phyloP scores from a whole-genome alignment of 2,888 invertebrate genomes.

The Subacronicta megacephala region DNA sequence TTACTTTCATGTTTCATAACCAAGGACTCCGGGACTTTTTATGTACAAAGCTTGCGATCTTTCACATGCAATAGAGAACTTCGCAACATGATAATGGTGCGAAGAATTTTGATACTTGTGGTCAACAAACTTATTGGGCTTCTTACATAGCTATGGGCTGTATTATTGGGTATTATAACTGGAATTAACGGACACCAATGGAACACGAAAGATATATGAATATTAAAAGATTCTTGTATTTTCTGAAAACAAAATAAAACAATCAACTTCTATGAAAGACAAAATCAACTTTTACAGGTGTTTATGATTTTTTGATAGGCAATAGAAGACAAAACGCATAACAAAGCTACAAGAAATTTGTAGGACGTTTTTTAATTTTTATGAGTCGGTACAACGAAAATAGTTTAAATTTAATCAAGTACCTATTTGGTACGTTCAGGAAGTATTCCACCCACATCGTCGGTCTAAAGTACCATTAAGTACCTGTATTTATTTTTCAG shows the following conservation, averaged over 20 bases:
- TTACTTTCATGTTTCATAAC: background rate
- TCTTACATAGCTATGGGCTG: constrained; percentile 32
- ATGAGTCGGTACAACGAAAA: too few species aligned
- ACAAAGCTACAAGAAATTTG: too few species aligned
- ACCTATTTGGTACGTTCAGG: too few species aligned
- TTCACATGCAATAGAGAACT: constrained; percentile 36
- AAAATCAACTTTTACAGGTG: too few species aligned
- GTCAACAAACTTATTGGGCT: constrained; percentile 42
- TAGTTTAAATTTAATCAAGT: too few species aligned
- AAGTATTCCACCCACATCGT: background rate
- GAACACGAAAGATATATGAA: too few species aligned
- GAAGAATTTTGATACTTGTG: constrained; percentile 40
- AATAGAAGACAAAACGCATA: too few species aligned
- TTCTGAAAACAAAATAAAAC: too few species aligned
- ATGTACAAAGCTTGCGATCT: constrained; percentile 19
- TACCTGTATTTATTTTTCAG: constrained; percentile 1
- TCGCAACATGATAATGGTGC: constrained; percentile 32
- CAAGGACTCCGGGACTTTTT: constrained; percentile 19
- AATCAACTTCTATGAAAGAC: too few species aligned
- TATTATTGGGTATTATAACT: background rate
- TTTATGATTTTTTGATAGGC: too few species aligned
- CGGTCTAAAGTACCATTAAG: background rate
- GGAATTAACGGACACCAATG: background rate
- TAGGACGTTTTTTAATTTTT: too few species aligned
- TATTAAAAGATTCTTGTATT: too few species aligned